phyloP scores from a whole-genome alignment of 1,140 invertebrate genomes.

The Protaetia brevitarsis region DNA sequence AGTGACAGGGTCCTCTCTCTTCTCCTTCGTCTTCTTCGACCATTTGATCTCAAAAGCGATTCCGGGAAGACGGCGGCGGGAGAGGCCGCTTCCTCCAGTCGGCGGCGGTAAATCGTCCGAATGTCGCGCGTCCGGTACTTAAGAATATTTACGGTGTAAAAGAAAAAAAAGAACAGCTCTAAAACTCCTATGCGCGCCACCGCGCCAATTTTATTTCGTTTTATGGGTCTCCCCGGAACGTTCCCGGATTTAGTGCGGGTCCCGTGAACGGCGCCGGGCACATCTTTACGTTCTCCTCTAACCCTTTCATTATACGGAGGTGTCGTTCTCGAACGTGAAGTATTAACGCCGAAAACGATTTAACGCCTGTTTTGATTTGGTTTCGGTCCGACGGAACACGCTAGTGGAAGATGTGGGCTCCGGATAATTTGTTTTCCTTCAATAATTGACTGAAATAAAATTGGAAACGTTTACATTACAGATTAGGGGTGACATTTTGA shows the following conservation, averaged over 20 bases:
- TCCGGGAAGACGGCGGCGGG: neutral
- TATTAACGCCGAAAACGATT: no score
- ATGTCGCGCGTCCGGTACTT: constrained; percentile 40
- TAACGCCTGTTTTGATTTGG: no score
- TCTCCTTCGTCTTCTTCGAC: constrained; percentile 18
- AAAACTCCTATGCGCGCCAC: neutral
- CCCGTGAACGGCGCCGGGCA: neutral
- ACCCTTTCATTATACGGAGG: constrained; percentile 3
- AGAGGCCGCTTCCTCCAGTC: constrained; percentile 24
- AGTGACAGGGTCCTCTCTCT: constrained; percentile 1
- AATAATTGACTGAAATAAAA: no score
- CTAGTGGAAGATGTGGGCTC: no score
- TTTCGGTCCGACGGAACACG: no score
- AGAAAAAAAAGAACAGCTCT: neutral
- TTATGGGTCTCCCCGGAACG: constrained; percentile 11
- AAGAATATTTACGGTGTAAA: constrained; percentile 36
- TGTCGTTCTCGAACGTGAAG: neutral
- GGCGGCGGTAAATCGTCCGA: constrained; percentile 34
- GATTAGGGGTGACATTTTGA: no score
- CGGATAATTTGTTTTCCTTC: no score
- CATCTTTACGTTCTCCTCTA: neutral
- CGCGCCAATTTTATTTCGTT: constrained; percentile 22
- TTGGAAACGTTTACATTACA: no score
- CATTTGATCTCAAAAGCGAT: constrained; percentile 31
- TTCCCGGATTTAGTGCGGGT: neutral